Percentiles rank a stretch among this genome's conserved stretches.
phyloP scores from a whole-genome alignment of 2,888 invertebrate species.

The Tetragnatha montana region DNA sequence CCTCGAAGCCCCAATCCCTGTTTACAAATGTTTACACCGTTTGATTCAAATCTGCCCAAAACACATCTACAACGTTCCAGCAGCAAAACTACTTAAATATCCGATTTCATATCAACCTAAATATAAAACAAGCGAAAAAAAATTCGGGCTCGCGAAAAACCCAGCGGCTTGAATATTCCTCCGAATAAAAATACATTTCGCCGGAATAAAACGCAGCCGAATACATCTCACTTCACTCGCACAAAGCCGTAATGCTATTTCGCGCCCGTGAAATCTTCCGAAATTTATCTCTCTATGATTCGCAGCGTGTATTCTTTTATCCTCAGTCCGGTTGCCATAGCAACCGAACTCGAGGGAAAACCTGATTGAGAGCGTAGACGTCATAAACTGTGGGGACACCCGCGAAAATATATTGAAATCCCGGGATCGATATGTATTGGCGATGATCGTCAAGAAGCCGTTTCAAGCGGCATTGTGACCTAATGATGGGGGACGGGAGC shows the following conservation, averaged over 20 bases:
- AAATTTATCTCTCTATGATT: background rate
- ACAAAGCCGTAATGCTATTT: background rate
- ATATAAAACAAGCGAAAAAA: background rate
- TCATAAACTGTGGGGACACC: conserved; percentile 1
- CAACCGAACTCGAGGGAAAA: conserved; percentile 12
- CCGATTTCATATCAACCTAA: background rate
- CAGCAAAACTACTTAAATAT: background rate
- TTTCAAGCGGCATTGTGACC: conserved; percentile 19
- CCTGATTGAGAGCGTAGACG: background rate
- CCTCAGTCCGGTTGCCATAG: background rate
- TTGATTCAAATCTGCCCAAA: background rate
- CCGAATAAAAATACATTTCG: background rate
- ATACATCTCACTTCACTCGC: background rate
- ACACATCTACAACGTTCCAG: background rate
- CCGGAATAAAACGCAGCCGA: background rate
- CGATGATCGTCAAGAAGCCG: conserved; percentile 44
- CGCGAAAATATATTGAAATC: conserved; percentile 31
- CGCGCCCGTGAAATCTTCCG: background rate
- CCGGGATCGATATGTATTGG: conserved; percentile 26
- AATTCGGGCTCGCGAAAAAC: background rate
- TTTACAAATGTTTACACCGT: background rate
- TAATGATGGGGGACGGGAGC: conserved; percentile 13
- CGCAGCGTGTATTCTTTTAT: background rate
- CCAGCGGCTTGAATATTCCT: background rate
- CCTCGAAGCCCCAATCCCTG: background rate